Evolutionary conservation across 1,140 invertebrate genomes (phyloP).

Genomic region (Saxidomus purpurata): DNA sequence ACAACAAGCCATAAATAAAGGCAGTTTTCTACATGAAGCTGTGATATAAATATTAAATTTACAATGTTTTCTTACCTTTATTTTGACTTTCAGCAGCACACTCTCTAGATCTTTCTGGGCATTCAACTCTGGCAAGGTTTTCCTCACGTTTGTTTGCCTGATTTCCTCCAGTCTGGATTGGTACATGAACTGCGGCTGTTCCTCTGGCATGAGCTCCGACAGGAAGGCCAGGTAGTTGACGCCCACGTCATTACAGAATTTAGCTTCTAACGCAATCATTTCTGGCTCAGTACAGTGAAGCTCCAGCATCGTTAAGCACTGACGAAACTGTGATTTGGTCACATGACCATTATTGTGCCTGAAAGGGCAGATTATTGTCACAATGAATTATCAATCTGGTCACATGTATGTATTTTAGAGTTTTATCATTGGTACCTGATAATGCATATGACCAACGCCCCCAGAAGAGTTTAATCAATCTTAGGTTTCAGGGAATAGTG

Average conservation of each 20-base stretch:
- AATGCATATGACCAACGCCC: too few species aligned
- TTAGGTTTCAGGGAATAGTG: too few species aligned
- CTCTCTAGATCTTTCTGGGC: constrained; percentile 80
- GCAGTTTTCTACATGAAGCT: too few species aligned
- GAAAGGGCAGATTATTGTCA: constrained; percentile 22
- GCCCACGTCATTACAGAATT: constrained; percentile 84
- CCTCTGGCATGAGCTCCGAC: constrained; percentile 80
- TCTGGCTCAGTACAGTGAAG: constrained; percentile 81
- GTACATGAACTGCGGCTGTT: constrained; percentile 81
- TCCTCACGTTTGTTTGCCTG: constrained; percentile 77
- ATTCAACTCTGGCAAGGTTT: constrained; percentile 79
- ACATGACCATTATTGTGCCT: constrained; percentile 86
- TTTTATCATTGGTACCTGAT: too few species aligned
- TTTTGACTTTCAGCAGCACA: constrained; percentile 84
- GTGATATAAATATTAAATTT: too few species aligned
- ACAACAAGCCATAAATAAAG: too few species aligned
- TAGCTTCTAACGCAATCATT: constrained; percentile 83
- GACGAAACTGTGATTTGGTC: constrained; percentile 84
- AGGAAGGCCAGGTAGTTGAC: constrained; percentile 85
- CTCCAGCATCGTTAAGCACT: constrained; percentile 84
- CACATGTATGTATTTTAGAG: too few species aligned
- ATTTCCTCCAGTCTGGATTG: constrained; percentile 82
- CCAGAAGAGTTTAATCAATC: too few species aligned
- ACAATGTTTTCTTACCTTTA: constrained; percentile 79
- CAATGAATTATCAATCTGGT: neutral